Percentiles rank a stretch among this genome's conserved stretches.
Evolutionary conservation across 2,113 vertebrate genomes (phyloP).

Genomic region (Benthochromis sp.): DNA sequence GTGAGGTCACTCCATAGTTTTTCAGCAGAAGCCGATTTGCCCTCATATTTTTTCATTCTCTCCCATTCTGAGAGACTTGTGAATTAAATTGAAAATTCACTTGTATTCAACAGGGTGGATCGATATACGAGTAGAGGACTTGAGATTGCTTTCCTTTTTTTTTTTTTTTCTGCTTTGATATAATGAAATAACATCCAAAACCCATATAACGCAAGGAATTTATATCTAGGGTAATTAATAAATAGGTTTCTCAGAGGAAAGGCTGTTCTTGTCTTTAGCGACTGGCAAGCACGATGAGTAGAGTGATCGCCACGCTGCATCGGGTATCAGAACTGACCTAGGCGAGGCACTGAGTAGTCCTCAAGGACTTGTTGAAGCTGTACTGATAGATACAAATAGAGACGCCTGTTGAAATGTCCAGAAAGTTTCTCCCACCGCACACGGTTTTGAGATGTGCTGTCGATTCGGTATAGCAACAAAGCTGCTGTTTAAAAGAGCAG

Average conservation of each 20-base stretch:
- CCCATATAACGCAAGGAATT: conserved; percentile 58
- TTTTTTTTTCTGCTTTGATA: conserved; percentile 57
- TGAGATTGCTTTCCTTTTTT: conserved; percentile 34
- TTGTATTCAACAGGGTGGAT: conserved; percentile 49
- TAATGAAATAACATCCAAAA: conserved; percentile 62
- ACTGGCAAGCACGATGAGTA: not conserved
- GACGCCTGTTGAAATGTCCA: conserved; percentile 46
- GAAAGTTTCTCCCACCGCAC: not conserved
- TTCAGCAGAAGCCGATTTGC: not conserved
- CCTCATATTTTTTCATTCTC: conserved; percentile 49
- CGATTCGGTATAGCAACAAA: not conserved
- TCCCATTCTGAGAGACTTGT: conserved; percentile 37
- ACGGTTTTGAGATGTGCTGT: not conserved
- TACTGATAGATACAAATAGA: conserved; percentile 16
- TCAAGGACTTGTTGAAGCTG: conserved; percentile 27
- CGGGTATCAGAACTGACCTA: not conserved
- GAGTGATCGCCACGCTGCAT: not conserved
- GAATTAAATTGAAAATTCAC: conserved; percentile 55
- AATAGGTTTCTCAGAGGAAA: conserved; percentile 55
- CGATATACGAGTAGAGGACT: not conserved
- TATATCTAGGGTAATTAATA: not conserved
- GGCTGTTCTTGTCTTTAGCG: not conserved
- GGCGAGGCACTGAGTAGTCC: not conserved
- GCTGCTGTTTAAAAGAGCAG: not conserved
- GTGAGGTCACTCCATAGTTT: conserved; percentile 55